Evolutionary conservation across 2,888 invertebrate species (phyloP).

Genomic region (Polyommatus iphigenia): DNA sequence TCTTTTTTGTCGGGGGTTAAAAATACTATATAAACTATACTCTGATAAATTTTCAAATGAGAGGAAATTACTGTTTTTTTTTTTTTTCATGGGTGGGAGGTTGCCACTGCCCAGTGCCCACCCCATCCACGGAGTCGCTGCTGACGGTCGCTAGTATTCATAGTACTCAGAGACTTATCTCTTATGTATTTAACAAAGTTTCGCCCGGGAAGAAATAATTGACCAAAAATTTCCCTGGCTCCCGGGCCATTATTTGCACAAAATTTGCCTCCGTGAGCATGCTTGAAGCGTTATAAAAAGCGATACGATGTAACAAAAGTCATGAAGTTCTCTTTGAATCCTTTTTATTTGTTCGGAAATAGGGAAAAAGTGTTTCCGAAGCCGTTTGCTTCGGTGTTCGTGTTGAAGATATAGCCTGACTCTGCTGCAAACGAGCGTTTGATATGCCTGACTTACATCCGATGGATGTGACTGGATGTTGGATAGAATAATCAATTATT

Average conservation of each 20-base stretch:
- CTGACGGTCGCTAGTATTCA: too few species aligned
- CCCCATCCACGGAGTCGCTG: too few species aligned
- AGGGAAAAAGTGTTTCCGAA: conserved; percentile 73
- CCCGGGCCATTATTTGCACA: conserved; percentile 42
- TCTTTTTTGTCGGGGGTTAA: too few species aligned
- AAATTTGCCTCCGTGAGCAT: conserved; percentile 48
- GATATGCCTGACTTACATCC: conserved; percentile 56
- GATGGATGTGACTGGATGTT: conserved; percentile 47
- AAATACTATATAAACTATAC: too few species aligned
- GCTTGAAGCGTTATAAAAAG: conserved; percentile 51
- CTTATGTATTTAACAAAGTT: too few species aligned
- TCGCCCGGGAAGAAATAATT: too few species aligned
- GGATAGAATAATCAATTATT: neutral
- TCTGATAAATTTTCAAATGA: too few species aligned
- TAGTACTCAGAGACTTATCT: too few species aligned
- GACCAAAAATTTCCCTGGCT: too few species aligned
- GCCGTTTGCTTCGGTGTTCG: conserved; percentile 65
- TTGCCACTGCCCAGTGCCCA: too few species aligned
- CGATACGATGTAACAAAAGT: conserved; percentile 71
- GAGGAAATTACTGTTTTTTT: too few species aligned
- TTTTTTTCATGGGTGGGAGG: too few species aligned
- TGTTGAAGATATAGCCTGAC: conserved; percentile 65
- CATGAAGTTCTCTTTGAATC: conserved; percentile 69
- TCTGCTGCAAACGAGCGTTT: conserved; percentile 76
- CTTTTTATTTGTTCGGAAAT: conserved; percentile 74